Evolutionary conservation across 2,113 vertebrate genomes (phyloP).

Genomic region (Muntiacus reevesi): DNA sequence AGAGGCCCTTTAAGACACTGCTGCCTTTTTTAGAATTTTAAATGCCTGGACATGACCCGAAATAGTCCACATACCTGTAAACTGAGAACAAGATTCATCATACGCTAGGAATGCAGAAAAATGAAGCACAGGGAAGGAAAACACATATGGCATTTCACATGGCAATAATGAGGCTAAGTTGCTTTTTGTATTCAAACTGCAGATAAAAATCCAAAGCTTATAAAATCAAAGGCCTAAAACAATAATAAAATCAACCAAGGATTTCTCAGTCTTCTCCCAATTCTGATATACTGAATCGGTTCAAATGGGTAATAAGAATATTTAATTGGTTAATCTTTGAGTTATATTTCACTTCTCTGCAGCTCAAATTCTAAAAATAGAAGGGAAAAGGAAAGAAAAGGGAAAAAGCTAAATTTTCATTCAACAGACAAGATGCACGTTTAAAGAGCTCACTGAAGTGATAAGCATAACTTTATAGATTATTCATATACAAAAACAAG

Average conservation of each 20-base stretch:
- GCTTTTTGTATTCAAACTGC: neutral
- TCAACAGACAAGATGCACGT: neutral
- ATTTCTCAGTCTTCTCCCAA: neutral
- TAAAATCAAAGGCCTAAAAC: slow-evolving; percentile 8
- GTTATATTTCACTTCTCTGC: neutral
- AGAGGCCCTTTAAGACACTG: slow-evolving; percentile 30
- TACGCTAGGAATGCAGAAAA: slow-evolving; percentile 58
- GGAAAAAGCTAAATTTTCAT: neutral
- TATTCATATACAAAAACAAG: neutral
- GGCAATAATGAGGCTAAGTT: neutral
- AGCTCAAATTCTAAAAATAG: neutral
- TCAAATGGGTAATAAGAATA: neutral
- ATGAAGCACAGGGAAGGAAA: neutral
- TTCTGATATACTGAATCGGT: neutral
- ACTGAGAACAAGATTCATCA: slow-evolving; percentile 61
- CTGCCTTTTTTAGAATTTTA: slow-evolving; percentile 23
- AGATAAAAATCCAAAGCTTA: neutral
- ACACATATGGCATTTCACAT: slow-evolving; percentile 39
- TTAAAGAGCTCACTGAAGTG: neutral
- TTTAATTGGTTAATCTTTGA: neutral
- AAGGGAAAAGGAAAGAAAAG: neutral
- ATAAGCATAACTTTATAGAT: neutral
- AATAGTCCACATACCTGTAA: slow-evolving; percentile 68
- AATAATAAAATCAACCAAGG: neutral
- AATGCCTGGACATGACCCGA: slow-evolving; percentile 42